Conservation (phyloP, 2,888 invertebrate species). For the Clivina fossor region DNA sequence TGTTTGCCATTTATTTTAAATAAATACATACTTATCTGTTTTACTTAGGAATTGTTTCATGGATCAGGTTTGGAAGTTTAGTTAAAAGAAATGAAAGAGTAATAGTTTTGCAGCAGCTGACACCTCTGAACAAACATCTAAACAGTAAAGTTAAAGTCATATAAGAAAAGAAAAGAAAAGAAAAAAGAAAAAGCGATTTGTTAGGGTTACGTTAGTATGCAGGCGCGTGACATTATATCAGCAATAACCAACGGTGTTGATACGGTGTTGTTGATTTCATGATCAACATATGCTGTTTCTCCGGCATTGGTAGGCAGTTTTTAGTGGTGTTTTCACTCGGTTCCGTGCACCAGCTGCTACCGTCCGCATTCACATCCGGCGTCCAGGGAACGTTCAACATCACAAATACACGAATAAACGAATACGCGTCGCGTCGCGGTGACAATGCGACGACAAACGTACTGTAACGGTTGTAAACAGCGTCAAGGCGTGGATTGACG, state of each 20-base stretch:
- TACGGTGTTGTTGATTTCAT: constrained; percentile 14
- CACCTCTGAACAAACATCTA: constrained; percentile 16
- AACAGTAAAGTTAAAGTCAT: background rate
- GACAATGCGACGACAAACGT: background rate
- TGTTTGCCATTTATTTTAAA: background rate
- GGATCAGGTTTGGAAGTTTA: no score
- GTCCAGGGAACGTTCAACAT: no score
- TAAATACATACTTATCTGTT: background rate
- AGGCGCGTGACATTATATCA: constrained; percentile 3
- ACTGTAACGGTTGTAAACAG: constrained; percentile 11
- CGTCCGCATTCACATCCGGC: no score
- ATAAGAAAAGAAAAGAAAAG: constrained; percentile 6
- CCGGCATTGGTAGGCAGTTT: background rate
- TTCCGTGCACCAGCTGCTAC: background rate
- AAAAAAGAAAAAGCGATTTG: constrained; percentile 19
- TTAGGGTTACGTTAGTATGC: background rate
- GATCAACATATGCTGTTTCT: constrained; percentile 10
- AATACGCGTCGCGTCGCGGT: background rate
- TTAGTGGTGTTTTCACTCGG: no score
- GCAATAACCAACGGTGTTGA: constrained; percentile 14
- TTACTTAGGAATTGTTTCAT: no score
- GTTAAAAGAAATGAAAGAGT: no score
- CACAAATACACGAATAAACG: no score
- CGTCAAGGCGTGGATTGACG: constrained; percentile 27
- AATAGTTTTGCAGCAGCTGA: constrained; percentile 16